Base-by-base conservation (phyloP, 1,140 invertebrate species). In the Microplitis mediator region DNA sequence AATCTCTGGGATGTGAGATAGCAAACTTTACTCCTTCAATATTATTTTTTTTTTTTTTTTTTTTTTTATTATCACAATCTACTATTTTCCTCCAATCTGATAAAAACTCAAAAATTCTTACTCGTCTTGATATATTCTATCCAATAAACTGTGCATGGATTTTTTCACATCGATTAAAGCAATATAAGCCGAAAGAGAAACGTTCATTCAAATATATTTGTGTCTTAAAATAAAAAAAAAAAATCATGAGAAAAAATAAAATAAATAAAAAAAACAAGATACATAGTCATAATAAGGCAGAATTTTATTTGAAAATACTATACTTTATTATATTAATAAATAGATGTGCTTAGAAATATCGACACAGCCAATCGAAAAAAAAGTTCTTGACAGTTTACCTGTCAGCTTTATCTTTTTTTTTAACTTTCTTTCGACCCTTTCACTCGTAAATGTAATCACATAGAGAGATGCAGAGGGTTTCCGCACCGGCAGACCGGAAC, bases 1-100 rank as follows among this genome's bases (percentile, higher is more conserved):
- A 50, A 72, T 66, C 62, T 72, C 54, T 45, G 51, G 51, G 65
- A 63, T 71, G 56, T 6, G 4, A 72, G 70, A 72, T 72, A 66
- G 58, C 64, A 45, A 72, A 72, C 63, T 72, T 65, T 2, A 72
- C 70, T 66, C 54, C 56, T 72, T 72, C 36, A 34, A 39, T 31
- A 35, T 14, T 11, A 50, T 52, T 23, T 11, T 52, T 52, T 35
- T 67, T 34, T 54, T 31, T 36, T 52, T 23, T 67, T 54, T 67
- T 23, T 32, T 31, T 39, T 51, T 66, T 31, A 39, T 39, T 39
- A 45, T 45, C 11, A 45, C 6, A 45, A 45, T 45, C 58, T 62
- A 36, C 35, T 35, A 14, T 39, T 67, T 51, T 51, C 50, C 34
- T 14, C 31, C 31, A 52, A 67, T 67, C 65, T 67, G 65, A 67